Conservation (phyloP, 1,140 invertebrate species). For the Trinorchestia longiramus region DNA sequence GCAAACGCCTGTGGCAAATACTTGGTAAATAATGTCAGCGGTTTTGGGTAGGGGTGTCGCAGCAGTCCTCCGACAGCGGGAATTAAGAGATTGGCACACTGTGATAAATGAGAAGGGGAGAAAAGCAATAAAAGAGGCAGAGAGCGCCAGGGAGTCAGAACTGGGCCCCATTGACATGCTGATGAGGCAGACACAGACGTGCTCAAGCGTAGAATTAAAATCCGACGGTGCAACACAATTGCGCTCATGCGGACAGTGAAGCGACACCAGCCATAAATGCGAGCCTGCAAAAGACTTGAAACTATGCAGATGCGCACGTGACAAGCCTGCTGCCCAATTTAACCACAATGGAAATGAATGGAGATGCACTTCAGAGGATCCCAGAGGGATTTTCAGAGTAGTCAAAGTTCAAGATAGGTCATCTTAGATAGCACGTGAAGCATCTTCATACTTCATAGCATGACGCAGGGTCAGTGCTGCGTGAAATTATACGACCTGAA, state of each 20-base stretch:
- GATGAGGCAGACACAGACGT: not conserved
- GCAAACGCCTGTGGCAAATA: not conserved
- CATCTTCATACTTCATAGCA: not conserved
- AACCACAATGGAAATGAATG: not conserved
- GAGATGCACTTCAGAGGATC: not conserved
- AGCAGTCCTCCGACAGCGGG: not conserved
- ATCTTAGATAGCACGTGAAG: not conserved
- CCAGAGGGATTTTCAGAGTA: not conserved
- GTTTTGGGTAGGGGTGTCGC: not conserved
- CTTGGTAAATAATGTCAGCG: not conserved
- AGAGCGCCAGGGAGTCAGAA: not conserved
- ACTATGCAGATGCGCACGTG: not conserved
- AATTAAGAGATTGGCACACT: not conserved
- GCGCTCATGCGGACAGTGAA: not conserved
- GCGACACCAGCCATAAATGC: not conserved
- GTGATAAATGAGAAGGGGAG: not conserved
- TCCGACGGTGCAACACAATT: not conserved
- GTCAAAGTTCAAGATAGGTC: not conserved
- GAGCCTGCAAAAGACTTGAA: not conserved
- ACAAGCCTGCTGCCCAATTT: not conserved
- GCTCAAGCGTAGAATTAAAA: conserved; percentile 8
- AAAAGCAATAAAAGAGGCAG: not conserved
- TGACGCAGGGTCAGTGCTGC: not conserved
- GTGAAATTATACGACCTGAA: not conserved
- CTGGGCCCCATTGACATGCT: not conserved